phyloP scores from a whole-genome alignment of 2,888 invertebrate species.

The Heliconius erato region DNA sequence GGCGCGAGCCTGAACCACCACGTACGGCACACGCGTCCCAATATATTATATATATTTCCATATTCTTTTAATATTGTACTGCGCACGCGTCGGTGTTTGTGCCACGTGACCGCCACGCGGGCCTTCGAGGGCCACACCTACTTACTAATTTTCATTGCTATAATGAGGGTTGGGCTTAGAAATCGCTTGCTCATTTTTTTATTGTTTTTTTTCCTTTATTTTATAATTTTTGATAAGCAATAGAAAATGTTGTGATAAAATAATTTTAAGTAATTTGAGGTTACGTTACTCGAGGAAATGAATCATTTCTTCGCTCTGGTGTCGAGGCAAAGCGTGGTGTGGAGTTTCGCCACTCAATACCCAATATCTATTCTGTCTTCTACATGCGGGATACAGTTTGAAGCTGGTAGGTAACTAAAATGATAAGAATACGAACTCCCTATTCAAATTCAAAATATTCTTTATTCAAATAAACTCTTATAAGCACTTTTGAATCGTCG shows the following conservation, averaged over 20 bases:
- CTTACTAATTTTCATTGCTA: slow-evolving; percentile 60
- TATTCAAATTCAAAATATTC: too few species aligned
- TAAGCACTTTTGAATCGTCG: too few species aligned
- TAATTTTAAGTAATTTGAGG: too few species aligned
- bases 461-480: too few species aligned
- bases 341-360: not conserved
- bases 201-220: slow-evolving; percentile 26
- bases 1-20: slow-evolving; percentile 65
- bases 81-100: slow-evolving; percentile 73
- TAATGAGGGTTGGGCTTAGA: slow-evolving; percentile 58
- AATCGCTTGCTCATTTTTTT: slow-evolving; percentile 72
- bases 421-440: too few species aligned
- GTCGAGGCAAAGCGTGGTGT: not conserved
- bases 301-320: not conserved
- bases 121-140: slow-evolving; percentile 66
- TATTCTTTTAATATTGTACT: slow-evolving; percentile 77
- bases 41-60: slow-evolving; percentile 70
- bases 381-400: too few species aligned
- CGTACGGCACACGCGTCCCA: slow-evolving; percentile 54
- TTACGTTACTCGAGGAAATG: not conserved
- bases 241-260: not conserved
- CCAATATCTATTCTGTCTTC: too few species aligned
- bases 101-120: slow-evolving; percentile 67
- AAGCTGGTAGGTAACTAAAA: too few species aligned
- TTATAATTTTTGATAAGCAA: not conserved